Conservation (phyloP, 1,140 invertebrate genomes). For the Calliphora vicina region DNA sequence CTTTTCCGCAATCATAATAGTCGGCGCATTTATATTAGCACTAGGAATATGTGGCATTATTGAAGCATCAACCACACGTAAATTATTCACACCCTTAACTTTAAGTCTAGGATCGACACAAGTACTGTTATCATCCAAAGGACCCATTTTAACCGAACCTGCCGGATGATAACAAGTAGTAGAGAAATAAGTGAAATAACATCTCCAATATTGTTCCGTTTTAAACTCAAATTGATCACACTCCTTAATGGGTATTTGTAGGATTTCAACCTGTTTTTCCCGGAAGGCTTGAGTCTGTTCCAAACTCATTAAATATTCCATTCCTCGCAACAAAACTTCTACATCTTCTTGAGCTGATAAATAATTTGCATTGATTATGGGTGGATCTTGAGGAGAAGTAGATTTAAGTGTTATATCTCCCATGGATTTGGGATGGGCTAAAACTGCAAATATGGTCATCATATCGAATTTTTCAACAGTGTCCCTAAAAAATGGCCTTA, state of each 20-base stretch:
- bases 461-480: background rate
- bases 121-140: slow-evolving; percentile 66
- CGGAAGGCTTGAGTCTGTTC: slow-evolving; percentile 69
- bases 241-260: slow-evolving; percentile 68
- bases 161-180: slow-evolving; percentile 74
- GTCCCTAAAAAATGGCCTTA: background rate
- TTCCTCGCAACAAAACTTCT: slow-evolving; percentile 72
- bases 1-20: slow-evolving; percentile 88
- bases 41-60: slow-evolving; percentile 84
- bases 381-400: slow-evolving; percentile 74
- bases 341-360: slow-evolving; percentile 71
- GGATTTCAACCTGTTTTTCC: slow-evolving; percentile 68
- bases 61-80: slow-evolving; percentile 84
- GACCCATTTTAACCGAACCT: slow-evolving; percentile 82
- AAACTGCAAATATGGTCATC: slow-evolving; percentile 69
- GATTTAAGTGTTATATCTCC: slow-evolving; percentile 73
- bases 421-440: slow-evolving; percentile 76
- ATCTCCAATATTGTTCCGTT: slow-evolving; percentile 71
- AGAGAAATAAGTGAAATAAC: slow-evolving; percentile 69
- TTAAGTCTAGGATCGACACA: slow-evolving; percentile 74
- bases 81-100: slow-evolving; percentile 70
- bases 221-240: slow-evolving; percentile 70
- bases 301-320: slow-evolving; percentile 70
- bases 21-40: slow-evolving; percentile 84
- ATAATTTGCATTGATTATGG: slow-evolving; percentile 77